Percentiles rank a stretch among this genome's conserved stretches.
phyloP scores from a whole-genome alignment of 1,140 invertebrate genomes.

The Oryctes rhinoceros region DNA sequence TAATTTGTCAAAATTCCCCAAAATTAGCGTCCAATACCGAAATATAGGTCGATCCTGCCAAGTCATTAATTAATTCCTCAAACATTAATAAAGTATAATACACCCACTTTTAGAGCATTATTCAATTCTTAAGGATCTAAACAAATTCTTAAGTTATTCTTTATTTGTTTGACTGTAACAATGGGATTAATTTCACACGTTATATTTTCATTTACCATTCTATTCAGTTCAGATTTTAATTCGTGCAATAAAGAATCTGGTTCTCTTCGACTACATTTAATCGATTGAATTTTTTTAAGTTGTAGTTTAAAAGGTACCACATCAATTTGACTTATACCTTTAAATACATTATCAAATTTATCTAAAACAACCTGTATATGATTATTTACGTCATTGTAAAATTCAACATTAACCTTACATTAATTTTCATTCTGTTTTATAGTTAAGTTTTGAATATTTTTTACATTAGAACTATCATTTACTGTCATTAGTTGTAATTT shows the following conservation, averaged over 20 bases:
- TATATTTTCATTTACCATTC: constrained; percentile 52
- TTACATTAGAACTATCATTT: background rate
- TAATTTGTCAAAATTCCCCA: constrained; percentile 54
- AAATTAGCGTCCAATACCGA: constrained; percentile 61
- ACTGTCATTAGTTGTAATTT: background rate
- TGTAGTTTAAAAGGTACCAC: constrained; percentile 39
- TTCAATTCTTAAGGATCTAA: constrained; percentile 64
- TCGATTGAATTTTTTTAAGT: constrained; percentile 45
- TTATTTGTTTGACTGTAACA: constrained; percentile 58
- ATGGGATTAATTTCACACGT: constrained; percentile 56
- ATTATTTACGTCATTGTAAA: too few relatives aligned
- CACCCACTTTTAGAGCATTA: constrained; percentile 58
- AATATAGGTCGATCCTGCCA: constrained; percentile 58
- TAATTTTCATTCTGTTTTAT: background rate
- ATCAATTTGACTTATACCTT: constrained; percentile 45
- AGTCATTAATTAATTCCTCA: constrained; percentile 58
- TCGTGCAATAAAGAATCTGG: constrained; percentile 55
- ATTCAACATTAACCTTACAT: background rate
- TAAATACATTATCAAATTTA: constrained; percentile 34
- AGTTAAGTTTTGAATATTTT: background rate
- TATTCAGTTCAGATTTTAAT: constrained; percentile 55
- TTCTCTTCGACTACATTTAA: constrained; percentile 55
- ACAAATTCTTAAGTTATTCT: constrained; percentile 61
- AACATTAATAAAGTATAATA: constrained; percentile 59
- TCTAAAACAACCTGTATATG: too few relatives aligned